Conservation (phyloP, 1,140 invertebrate genomes). For the Apis dorsata region DNA sequence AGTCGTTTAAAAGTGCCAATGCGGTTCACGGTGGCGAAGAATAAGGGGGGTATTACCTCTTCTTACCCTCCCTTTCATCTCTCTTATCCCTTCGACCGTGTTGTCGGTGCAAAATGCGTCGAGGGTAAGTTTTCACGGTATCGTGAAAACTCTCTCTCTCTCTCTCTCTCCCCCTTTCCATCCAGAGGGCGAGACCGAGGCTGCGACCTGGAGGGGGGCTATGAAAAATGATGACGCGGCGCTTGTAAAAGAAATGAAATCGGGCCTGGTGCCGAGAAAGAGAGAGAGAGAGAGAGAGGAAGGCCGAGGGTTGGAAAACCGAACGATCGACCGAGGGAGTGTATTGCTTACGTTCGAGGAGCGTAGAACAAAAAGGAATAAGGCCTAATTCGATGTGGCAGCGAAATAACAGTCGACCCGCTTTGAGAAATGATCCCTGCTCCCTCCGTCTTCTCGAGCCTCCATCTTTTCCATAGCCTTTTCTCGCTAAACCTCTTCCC, state of each 20-base stretch:
- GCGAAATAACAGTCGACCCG: conserved; percentile 47
- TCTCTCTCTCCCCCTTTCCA: conserved; percentile 57
- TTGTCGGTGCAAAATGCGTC: conserved; percentile 54
- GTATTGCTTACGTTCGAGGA: conserved; percentile 33
- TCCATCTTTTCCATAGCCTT: neutral
- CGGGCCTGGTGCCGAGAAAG: conserved; percentile 67
- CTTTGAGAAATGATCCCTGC: conserved; percentile 41
- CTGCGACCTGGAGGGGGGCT: conserved; percentile 57
- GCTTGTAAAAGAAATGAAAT: conserved; percentile 78
- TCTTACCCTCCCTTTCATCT: neutral
- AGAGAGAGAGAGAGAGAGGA: neutral
- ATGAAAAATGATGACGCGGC: conserved; percentile 80
- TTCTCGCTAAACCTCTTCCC: neutral
- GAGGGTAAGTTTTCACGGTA: conserved; percentile 56
- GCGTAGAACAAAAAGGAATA: conserved; percentile 41
- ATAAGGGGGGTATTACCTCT: conserved; percentile 49
- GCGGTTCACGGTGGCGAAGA: conserved; percentile 56
- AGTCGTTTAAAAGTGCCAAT: conserved; percentile 58
- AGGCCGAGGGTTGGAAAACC: conserved; percentile 65
- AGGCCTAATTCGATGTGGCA: conserved; percentile 63
- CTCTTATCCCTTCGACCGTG: conserved; percentile 30
- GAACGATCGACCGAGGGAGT: conserved; percentile 55
- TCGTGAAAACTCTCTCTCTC: conserved; percentile 65
- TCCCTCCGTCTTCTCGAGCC: neutral
- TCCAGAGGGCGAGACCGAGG: conserved; percentile 38